Evolutionary conservation across 1,140 invertebrate species (phyloP).

Genomic region (Epicauta chinensis): DNA sequence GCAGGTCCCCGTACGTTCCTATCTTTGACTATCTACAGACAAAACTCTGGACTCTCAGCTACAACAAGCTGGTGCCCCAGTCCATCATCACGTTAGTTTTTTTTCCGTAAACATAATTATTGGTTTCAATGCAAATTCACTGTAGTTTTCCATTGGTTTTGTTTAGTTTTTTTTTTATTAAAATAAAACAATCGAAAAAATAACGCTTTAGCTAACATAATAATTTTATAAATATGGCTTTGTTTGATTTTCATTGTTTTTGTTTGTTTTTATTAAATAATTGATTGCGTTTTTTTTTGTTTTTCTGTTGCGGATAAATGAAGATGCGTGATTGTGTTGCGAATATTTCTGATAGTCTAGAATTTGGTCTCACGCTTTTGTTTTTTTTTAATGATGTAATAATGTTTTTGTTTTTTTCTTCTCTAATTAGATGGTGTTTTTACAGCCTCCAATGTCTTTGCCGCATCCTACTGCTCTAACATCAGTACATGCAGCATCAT

Average conservation of each 20-base stretch:
- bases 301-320: conserved; percentile 1
- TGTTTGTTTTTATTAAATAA: neutral
- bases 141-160: too few species aligned
- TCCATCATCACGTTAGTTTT: conserved; percentile 44
- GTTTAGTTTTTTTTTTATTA: too few species aligned
- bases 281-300: conserved; percentile 4
- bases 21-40: conserved; percentile 94
- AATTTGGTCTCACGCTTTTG: conserved; percentile 17
- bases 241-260: neutral
- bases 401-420: neutral
- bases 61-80: conserved; percentile 48
- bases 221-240: neutral
- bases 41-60: conserved; percentile 59
- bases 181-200: too few species aligned
- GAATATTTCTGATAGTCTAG: conserved; percentile 25
- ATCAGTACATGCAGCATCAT: conserved; percentile 68
- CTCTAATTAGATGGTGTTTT: conserved; percentile 12
- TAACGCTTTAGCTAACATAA: too few species aligned
- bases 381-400: too few species aligned
- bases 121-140: too few species aligned
- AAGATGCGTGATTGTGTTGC: conserved; percentile 15
- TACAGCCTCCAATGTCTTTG: conserved; percentile 62
- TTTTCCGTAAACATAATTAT: conserved; percentile 3
- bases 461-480: conserved; percentile 73
- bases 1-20: conserved; percentile 92